These are phyloP conservation scores for Agonopterix arenella DNA, from an alignment of 2,888 invertebrate species.

Conservation along the genomic window DNA sequence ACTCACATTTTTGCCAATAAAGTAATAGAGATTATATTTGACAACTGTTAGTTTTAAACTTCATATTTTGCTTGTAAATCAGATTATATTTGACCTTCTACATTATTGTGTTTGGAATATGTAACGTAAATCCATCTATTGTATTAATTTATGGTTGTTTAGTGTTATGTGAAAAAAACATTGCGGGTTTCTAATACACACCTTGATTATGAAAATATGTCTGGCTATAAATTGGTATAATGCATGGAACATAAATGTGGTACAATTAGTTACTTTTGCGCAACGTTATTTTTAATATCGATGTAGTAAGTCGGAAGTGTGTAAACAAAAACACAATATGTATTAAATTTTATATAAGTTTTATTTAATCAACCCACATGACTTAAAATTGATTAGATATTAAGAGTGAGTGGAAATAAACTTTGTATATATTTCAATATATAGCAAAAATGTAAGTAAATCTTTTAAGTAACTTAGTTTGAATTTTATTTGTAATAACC, in stretches of 20 bases:
- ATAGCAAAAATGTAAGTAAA: slow-evolving; percentile 70
- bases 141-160: no score
- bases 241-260: slow-evolving; percentile 37
- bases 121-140: no score
- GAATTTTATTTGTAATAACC: slow-evolving; percentile 62
- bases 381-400: slow-evolving; percentile 63
- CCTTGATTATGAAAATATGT: no score
- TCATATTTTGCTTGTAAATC: slow-evolving; percentile 1
- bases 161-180: no score
- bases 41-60: slow-evolving; percentile 14
- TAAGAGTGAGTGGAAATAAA: slow-evolving; percentile 69
- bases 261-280: slow-evolving; percentile 52
- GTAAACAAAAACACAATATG: slow-evolving; percentile 52
- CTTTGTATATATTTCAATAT: slow-evolving; percentile 73
- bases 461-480: slow-evolving; percentile 67
- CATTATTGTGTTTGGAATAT: slow-evolving; percentile 7
- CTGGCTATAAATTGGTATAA: slow-evolving; percentile 1
- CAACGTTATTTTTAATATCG: slow-evolving; percentile 43
- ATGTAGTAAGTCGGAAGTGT: slow-evolving; percentile 48
- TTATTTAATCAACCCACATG: slow-evolving; percentile 71
- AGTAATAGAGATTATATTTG: slow-evolving; percentile 35
- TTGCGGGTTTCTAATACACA: no score
- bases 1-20: slow-evolving; percentile 28
- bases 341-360: slow-evolving; percentile 59
- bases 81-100: not conserved